Percentiles rank a stretch among this genome's conserved stretches.
phyloP scores from a whole-genome alignment of 2,113 vertebrate genomes.

The Oreotrochilus melanogaster region DNA sequence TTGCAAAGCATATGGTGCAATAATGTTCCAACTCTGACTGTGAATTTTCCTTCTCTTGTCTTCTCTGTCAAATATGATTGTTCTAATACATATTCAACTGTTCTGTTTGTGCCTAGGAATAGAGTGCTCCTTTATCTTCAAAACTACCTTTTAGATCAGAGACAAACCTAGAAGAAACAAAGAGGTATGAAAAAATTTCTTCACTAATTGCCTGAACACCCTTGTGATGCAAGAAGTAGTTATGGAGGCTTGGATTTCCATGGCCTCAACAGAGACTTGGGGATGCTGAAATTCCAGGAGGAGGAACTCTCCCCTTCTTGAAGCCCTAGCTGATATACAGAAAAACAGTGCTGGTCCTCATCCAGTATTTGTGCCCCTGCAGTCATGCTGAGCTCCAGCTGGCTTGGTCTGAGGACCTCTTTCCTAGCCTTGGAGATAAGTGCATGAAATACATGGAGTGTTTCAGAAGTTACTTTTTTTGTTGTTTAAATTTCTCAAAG shows the following conservation, averaged over 20 bases:
- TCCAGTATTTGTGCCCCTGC: background rate
- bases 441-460: background rate
- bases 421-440: background rate
- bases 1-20: conserved; percentile 21
- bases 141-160: background rate
- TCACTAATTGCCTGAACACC: background rate
- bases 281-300: background rate
- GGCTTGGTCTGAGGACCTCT: background rate
- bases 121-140: background rate
- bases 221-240: background rate
- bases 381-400: background rate
- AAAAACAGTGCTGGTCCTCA: background rate
- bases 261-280: background rate
- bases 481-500: background rate
- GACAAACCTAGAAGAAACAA: background rate
- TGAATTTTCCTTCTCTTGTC: conserved; percentile 29
- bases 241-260: background rate
- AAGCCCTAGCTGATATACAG: background rate
- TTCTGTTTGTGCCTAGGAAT: background rate
- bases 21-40: conserved; percentile 23
- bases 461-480: background rate
- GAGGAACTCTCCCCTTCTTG: background rate
- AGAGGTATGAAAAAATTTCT: background rate
- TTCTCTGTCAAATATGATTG: background rate
- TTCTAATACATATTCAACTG: background rate